Base-by-base conservation (phyloP, 2,113 vertebrate species). In the Nesoenas mayeri region DNA sequence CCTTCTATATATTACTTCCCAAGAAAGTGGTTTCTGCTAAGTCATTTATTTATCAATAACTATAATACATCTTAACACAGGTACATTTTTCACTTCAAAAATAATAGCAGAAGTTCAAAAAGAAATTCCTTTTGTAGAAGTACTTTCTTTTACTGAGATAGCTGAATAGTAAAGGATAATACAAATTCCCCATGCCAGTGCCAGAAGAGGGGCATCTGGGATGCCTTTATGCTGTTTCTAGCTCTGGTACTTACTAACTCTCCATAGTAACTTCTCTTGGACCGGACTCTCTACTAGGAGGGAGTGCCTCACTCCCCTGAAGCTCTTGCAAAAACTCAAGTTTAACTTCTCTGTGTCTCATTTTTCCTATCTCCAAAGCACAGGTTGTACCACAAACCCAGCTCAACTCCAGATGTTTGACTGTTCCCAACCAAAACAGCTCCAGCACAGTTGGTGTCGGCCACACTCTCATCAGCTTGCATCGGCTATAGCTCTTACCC, bases 301-400 rank as follows among this genome's bases (percentile, higher is more conserved):
- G 57, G 15, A 20, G 5, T 70, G 12, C 51, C 26, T 62, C 0
- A 0, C 17, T 84, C 7, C 57, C 18, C 31, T 20, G n/a, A 48
- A 57, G 19, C 15, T 58, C 40, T 56, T 64, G 69, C 11, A 44
- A 44, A 65, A 38, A 67, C 24, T 38, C 48, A 29, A 0, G 14
- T 7, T 86, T 57, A 56, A 14, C 5, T 8, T 42, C 29, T 47
- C 48, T 25, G 19, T 51, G 48, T 51, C 38, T 72, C 6, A 6
- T 51, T 85, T 84, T 72, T 84, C 34, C 80, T 81, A 32, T 31
- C 61, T 47, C 53, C 44, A 64, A 62, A 79, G 19, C 58, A 36
- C 3, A 64, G 24, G 29, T 47, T 48, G 11, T 21, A 29, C 58
- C 62, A 57, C 48, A 88, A 93, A 57, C 42, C 22, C 38, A 84